A percentile compares a stretch with the other conserved stretches of the same genome.
Conservation (phyloP, 2,797 vertebrate species). For the Myripristis murdjan region DNA sequence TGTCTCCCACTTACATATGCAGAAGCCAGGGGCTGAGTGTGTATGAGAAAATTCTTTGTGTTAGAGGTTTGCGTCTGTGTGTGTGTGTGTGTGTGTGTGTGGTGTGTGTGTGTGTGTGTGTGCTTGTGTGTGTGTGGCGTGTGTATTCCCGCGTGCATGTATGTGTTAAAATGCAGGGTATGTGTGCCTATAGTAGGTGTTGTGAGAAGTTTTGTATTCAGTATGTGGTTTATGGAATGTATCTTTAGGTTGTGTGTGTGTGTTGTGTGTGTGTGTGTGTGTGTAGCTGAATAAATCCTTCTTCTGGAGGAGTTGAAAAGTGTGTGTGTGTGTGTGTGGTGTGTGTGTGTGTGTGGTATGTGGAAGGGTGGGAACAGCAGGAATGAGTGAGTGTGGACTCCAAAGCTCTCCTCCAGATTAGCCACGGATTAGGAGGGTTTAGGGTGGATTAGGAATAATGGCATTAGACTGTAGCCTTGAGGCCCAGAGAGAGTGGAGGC, state of each 20-base stretch:
- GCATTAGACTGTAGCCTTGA: constrained; percentile 81
- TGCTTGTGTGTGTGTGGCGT: too few relatives aligned
- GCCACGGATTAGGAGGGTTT: constrained; percentile 85
- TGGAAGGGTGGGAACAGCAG: constrained; percentile 77
- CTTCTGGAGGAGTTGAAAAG: constrained; percentile 62
- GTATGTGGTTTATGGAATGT: constrained; percentile 57
- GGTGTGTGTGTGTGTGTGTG: constrained; percentile 39
- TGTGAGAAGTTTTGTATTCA: constrained; percentile 48
- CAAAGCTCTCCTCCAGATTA: constrained; percentile 85
- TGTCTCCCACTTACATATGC: constrained; percentile 83
- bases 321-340: constrained; percentile 55
- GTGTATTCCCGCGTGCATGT: constrained; percentile 49
- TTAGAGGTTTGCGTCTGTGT: constrained; percentile 25
- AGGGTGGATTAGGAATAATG: constrained; percentile 85
- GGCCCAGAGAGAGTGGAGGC: constrained; percentile 73
- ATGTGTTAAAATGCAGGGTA: constrained; percentile 45
- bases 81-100: constrained; percentile 32
- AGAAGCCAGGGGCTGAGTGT: constrained; percentile 66
- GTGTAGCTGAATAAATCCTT: constrained; percentile 71
- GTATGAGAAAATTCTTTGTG: constrained; percentile 56
- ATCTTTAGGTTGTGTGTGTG: constrained; percentile 41
- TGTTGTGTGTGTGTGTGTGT: constrained; percentile 47
- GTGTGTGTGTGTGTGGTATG: too few relatives aligned
- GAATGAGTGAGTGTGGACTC: constrained; percentile 77
- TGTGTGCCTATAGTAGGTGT: constrained; percentile 56